A percentile compares a stretch with the other conserved stretches of the same genome.
Evolutionary conservation across 2,113 vertebrate genomes (phyloP).

Genomic region (Phoxinus phoxinus): DNA sequence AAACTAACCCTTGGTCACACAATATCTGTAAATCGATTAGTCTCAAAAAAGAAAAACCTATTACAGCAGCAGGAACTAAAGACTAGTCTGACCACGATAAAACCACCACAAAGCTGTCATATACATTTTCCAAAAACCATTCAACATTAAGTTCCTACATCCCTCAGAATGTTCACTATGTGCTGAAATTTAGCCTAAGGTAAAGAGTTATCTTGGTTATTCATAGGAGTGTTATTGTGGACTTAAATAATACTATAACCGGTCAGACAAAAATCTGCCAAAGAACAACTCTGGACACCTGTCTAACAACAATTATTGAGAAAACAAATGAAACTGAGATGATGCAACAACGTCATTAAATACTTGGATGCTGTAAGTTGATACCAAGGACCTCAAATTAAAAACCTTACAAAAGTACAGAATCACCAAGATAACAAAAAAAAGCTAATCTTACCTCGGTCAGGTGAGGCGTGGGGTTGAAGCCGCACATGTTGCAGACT

Average conservation of each 20-base stretch:
- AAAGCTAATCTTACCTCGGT: conserved; percentile 85
- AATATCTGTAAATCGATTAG: conserved; percentile 4
- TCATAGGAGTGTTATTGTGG: background rate
- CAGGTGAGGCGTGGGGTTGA: conserved; percentile 95
- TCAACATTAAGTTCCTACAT: background rate
- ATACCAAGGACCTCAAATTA: background rate
- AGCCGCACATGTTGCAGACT: conserved; percentile 98
- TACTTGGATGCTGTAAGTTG: background rate
- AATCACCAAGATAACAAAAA: background rate
- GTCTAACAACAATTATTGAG: background rate
- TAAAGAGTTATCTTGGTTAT: background rate
- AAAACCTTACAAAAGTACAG: background rate
- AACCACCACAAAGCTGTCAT: background rate
- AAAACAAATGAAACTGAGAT: background rate
- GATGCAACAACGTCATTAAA: background rate
- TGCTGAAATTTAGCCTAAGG: background rate
- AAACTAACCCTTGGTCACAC: background rate
- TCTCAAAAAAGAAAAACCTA: background rate
- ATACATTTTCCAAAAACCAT: background rate
- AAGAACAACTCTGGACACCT: background rate
- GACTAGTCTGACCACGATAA: background rate
- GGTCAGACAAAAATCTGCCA: background rate
- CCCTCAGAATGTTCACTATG: background rate
- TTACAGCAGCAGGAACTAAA: background rate
- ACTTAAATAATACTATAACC: background rate